Base-by-base conservation (phyloP, 2,797 vertebrate genomes). In the Sebastes diaconus region DNA sequence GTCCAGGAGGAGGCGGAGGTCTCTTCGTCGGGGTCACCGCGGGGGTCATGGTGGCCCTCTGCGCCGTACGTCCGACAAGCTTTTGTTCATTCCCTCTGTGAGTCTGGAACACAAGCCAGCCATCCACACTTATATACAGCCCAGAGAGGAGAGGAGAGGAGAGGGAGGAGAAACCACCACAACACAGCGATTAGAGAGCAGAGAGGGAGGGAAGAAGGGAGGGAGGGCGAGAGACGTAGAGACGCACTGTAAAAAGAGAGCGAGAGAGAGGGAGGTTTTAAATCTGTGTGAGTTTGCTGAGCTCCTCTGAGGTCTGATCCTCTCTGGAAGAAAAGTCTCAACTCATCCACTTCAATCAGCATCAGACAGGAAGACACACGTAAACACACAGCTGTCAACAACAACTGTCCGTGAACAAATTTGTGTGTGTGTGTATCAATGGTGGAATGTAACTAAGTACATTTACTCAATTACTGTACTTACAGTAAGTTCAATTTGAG, bases 51-150 rank as follows among this genome's bases (percentile, higher is more conserved):
- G 80, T 78, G 79, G 83, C 85, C 80, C 85, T 87, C 73, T n/a
- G 52, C 22, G 64, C 60, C 58, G 12, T 61, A 72, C 71, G 67
- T 87, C 85, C 87, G 22, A 58, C 61, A 69, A 68, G 50, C 68
- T 68, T 66, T 60, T 71, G 72, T 80, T 85, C 86, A 87, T 84
- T 87, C 68, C 73, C 72, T 80, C 75, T 75, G 82, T 92, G 73
- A 72, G 73, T 86, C 80, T 94, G 90, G 86, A 77, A 75, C 84
- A 82, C 86, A 85, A 86, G 81, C 71, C 87, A 87, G 90, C 60
- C 84, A 81, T 80, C 81, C 80, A 66, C 93, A 85, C 84, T 94
- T 95, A 93, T 96, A 95, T 96, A 95, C 70, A 81, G 84, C 66
- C 68, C 60, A 13, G 82, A 79, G 79, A 42, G 54, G 32, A 30